A percentile compares a stretch with the other conserved stretches of the same genome.
Conservation (phyloP, 2,797 vertebrate genomes). For the Notoglanidium macrostoma region DNA sequence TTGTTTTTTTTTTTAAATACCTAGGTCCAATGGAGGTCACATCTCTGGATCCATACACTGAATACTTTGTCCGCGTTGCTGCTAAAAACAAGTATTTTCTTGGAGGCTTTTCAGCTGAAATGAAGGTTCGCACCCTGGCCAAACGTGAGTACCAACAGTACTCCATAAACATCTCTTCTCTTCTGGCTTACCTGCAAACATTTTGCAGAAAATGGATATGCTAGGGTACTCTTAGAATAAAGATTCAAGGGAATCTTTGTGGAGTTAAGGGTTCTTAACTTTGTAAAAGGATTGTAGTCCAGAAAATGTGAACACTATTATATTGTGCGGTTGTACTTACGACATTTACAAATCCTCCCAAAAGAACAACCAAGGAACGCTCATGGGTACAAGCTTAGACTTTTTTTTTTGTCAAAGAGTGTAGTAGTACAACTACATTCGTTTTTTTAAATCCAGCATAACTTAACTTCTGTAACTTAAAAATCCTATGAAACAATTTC, state of each 20-base stretch:
- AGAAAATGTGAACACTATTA: not conserved
- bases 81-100: constrained; percentile 67
- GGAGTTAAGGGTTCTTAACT: not conserved
- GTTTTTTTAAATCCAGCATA: not conserved
- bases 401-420: not conserved
- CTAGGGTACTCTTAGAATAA: not conserved
- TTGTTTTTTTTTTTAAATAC: constrained; percentile 34
- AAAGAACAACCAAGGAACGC: not conserved
- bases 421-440: not conserved
- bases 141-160: constrained; percentile 65
- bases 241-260: not conserved
- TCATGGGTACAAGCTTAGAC: not conserved
- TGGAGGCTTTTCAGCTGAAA: constrained; percentile 66
- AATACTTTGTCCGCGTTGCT: constrained; percentile 70
- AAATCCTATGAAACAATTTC: not conserved
- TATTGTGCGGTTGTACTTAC: not conserved
- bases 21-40: constrained; percentile 62
- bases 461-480: not conserved
- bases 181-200: not conserved
- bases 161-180: not conserved
- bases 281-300: not conserved
- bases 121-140: constrained; percentile 63
- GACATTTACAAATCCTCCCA: not conserved
- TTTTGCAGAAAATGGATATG: not conserved
- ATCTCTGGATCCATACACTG: constrained; percentile 67